Evolutionary conservation across 2,888 invertebrate genomes (phyloP).

Genomic region (Cheilosia impressa): DNA sequence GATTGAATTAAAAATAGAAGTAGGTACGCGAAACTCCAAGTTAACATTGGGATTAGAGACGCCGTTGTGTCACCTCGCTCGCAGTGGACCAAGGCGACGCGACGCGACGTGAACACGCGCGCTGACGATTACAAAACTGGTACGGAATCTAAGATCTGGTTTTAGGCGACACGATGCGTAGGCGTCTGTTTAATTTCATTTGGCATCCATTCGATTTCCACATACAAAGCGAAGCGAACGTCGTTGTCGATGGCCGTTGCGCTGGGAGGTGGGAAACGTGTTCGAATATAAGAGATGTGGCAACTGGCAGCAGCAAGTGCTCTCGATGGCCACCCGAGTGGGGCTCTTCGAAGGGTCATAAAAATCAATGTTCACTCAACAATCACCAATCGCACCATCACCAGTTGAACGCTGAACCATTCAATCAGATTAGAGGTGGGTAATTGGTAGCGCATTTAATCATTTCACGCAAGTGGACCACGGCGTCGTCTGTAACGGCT

Average conservation of each 20-base stretch:
- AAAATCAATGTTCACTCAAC: constrained; percentile 65
- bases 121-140: constrained; percentile 57
- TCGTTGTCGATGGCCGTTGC: constrained; percentile 20
- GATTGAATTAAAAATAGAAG: constrained; percentile 3
- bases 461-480: constrained; percentile 63
- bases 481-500: constrained; percentile 27
- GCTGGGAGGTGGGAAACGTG: constrained; percentile 27
- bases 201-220: constrained; percentile 63
- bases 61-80: constrained; percentile 61
- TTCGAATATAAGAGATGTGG: constrained; percentile 53
- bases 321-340: constrained; percentile 27
- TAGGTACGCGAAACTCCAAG: constrained; percentile 54
- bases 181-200: constrained; percentile 69
- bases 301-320: constrained; percentile 64
- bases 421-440: constrained; percentile 64
- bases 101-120: constrained; percentile 8
- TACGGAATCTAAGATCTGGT: constrained; percentile 62
- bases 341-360: constrained; percentile 55
- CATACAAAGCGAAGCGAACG: constrained; percentile 47
- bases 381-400: constrained; percentile 13
- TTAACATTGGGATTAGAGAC: constrained; percentile 46
- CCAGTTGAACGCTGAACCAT: constrained; percentile 16
- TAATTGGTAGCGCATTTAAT: constrained; percentile 72
- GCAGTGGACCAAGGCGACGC: constrained; percentile 40
- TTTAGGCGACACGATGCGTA: constrained; percentile 61